Evolutionary conservation across 1,140 invertebrate species (phyloP).

Genomic region (Psilanteris sp.): DNA sequence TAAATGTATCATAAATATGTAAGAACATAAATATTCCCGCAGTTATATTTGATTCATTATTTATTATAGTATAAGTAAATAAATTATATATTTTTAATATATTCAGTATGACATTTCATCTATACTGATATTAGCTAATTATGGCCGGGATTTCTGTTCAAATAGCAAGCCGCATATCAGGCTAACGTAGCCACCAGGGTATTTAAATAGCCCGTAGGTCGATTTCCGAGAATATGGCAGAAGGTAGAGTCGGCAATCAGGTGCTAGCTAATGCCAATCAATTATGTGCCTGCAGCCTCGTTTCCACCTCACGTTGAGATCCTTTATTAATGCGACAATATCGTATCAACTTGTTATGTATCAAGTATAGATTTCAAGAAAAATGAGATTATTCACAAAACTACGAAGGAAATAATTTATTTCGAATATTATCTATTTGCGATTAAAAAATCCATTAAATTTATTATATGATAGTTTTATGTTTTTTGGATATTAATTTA

Average conservation of each 20-base stretch:
- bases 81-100: slow-evolving; percentile 32
- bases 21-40: too few species aligned
- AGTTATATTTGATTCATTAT: too few species aligned
- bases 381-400: too few species aligned
- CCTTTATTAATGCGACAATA: slow-evolving; percentile 63
- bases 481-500: too few species aligned
- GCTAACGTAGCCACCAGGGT: slow-evolving; percentile 57
- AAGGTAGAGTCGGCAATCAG: slow-evolving; percentile 58
- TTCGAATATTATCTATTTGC: too few species aligned
- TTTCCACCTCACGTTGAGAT: slow-evolving; percentile 32
- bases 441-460: too few species aligned
- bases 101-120: slow-evolving; percentile 42
- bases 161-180: slow-evolving; percentile 49
- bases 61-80: too few species aligned
- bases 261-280: slow-evolving; percentile 67
- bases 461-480: too few species aligned
- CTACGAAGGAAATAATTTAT: too few species aligned
- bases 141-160: slow-evolving; percentile 59
- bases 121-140: slow-evolving; percentile 54
- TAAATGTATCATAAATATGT: too few species aligned
- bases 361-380: slow-evolving; percentile 57
- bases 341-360: slow-evolving; percentile 48
- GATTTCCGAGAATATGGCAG: slow-evolving; percentile 52
- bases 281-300: slow-evolving; percentile 66
- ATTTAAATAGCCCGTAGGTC: slow-evolving; percentile 62